phyloP scores from a whole-genome alignment of 2,888 invertebrate genomes.

The Byasa hedistus region DNA sequence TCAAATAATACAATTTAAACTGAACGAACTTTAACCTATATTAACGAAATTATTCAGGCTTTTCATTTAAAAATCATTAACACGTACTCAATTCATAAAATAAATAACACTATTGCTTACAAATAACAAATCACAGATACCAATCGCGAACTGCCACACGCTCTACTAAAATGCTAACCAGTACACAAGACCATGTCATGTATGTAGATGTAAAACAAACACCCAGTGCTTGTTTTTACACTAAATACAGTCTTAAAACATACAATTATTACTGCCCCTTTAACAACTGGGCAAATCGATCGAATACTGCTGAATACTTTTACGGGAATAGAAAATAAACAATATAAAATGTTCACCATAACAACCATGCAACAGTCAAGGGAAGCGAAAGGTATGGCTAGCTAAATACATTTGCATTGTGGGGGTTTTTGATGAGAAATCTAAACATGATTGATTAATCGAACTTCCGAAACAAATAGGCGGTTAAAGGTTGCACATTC shows the following conservation, averaged over 20 bases:
- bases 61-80: conserved; percentile 14
- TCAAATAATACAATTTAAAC: conserved; percentile 1
- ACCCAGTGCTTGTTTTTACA: conserved; percentile 48
- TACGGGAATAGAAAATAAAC: conserved; percentile 23
- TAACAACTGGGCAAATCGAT: conserved; percentile 57
- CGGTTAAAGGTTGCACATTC: conserved; percentile 61
- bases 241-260: conserved; percentile 74
- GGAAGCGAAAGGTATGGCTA: conserved; percentile 49
- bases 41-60: conserved; percentile 6
- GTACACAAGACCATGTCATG: conserved; percentile 27
- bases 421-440: conserved; percentile 39
- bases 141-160: conserved; percentile 58
- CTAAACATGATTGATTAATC: conserved; percentile 41
- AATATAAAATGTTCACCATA: conserved; percentile 35
- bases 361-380: conserved; percentile 61
- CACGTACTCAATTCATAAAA: conserved; percentile 44
- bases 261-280: conserved; percentile 54
- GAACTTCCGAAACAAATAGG: conserved; percentile 44
- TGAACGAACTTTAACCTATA: conserved; percentile 4
- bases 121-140: conserved; percentile 76
- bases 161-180: conserved; percentile 32
- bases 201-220: conserved; percentile 25
- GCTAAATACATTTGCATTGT: conserved; percentile 46
- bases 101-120: conserved; percentile 64
- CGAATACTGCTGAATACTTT: conserved; percentile 26